Evolutionary conservation across 2,113 vertebrate species (phyloP), one percentile per base, ranked within the genome.

Genomic region (Piprites chloris): DNA sequence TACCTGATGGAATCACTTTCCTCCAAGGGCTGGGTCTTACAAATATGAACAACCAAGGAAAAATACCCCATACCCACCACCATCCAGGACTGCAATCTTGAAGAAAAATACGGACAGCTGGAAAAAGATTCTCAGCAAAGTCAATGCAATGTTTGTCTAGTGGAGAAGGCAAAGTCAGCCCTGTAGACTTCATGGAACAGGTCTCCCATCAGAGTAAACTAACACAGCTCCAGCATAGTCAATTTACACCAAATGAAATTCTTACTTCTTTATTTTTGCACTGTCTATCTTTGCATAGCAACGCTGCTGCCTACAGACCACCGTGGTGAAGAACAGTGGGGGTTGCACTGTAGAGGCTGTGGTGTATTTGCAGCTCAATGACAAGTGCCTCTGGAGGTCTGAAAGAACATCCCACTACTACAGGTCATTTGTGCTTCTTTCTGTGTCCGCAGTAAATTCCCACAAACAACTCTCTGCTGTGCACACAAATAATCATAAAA

Each of bases 341-440:
- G 87, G 9, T 52, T 83, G 74, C 50, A 46, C 93, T 79, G 73
- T 1, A 92, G 52, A 84, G 67, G 37, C 6, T 86, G 93, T 68
- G 81, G 81, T 93, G 44, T 42, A 37, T 50, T 91, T 94, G 65
- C 73, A 89, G 68, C 75, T 75, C 87, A 92, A 71, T 73, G 30
- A 39, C 82, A 73, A 71, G 39, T 69, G 44, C 37, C 33, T 66
- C 89, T 62, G 42, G 58, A 96, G 44, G 14, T 67, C 73, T 90
- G 37, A 69, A 68, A 95, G 37, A 89, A 83, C 69, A 89, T n/a
- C 17, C 21, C 24, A 49, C 62, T 61, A 50, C 44, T 66, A n/a
- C 21, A 89, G 80, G 76, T 93, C 88, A 72, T 87, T 85, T 91
- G 18, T 87, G 42, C 24, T 94, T 78, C 41, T 42, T 94, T 91